A percentile compares a stretch with the other conserved stretches of the same genome.
These are phyloP conservation scores for Mirza zaza DNA, from an alignment of 2,113 vertebrate genomes.

Conservation along the genomic window DNA sequence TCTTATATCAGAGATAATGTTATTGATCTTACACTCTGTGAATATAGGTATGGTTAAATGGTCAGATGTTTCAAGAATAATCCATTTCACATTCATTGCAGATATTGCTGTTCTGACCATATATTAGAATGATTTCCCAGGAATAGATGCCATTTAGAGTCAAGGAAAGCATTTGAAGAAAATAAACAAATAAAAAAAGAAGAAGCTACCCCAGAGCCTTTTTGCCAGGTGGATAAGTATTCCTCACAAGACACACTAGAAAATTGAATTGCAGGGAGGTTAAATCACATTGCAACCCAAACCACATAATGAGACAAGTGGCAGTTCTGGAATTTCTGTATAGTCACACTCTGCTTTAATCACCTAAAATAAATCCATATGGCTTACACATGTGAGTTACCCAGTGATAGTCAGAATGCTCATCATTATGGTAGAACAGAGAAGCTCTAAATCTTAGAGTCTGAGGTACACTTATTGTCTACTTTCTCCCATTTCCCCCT, in stretches of 20 bases:
- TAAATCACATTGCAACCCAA: background rate
- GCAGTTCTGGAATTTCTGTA: background rate
- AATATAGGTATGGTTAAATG: background rate
- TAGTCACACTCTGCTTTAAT: slow-evolving; percentile 36
- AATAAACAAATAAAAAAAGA: slow-evolving; percentile 29
- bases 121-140: background rate
- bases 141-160: background rate
- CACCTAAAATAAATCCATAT: slow-evolving; percentile 11
- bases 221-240: background rate
- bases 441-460: background rate
- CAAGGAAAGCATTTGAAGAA: background rate
- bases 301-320: slow-evolving; percentile 22
- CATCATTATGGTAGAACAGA: background rate
- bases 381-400: slow-evolving; percentile 12
- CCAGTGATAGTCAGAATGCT: background rate
- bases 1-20: background rate
- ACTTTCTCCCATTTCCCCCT: background rate
- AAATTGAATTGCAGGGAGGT: slow-evolving; percentile 11
- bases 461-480: background rate
- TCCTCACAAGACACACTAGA: background rate
- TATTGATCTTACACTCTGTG: background rate
- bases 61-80: background rate
- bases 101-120: background rate
- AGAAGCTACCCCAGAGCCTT: background rate
- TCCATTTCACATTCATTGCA: background rate